These are phyloP conservation scores for Verasper variegatus DNA, from an alignment of 2,113 vertebrate genomes.

Conservation along the genomic window DNA sequence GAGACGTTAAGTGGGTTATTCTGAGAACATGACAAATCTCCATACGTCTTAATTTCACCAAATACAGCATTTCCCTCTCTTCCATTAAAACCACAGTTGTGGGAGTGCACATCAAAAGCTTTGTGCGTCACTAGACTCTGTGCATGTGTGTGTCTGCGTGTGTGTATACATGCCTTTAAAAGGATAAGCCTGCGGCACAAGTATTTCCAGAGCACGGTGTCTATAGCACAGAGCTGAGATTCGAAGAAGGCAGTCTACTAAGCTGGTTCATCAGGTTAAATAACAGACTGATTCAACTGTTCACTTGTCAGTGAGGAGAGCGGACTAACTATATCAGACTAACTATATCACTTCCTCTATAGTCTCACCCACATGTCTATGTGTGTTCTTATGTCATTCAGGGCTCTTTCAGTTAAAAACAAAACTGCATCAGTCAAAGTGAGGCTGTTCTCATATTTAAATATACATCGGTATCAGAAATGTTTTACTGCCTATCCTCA, in stretches of 20 bases:
- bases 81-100: slow-evolving; percentile 11
- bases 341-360: neutral
- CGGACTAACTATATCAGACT: neutral
- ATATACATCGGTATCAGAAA: no score
- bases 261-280: slow-evolving; percentile 45
- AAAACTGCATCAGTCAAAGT: neutral
- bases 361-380: neutral
- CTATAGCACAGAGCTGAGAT: slow-evolving; percentile 13
- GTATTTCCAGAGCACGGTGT: slow-evolving; percentile 42
- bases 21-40: slow-evolving; percentile 1
- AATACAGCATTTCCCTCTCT: neutral
- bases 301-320: slow-evolving; percentile 4
- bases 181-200: slow-evolving; percentile 48
- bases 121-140: slow-evolving; percentile 36
- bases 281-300: slow-evolving; percentile 23
- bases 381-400: neutral
- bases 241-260: slow-evolving; percentile 36
- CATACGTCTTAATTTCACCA: neutral
- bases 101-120: slow-evolving; percentile 27
- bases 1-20: neutral
- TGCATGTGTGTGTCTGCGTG: slow-evolving; percentile 6
- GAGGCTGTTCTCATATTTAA: neutral
- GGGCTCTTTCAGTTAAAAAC: neutral
- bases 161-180: slow-evolving; percentile 58
- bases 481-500: no score